Evolutionary conservation across 2,797 vertebrate species (phyloP).

Genomic region (Poecile montanus): DNA sequence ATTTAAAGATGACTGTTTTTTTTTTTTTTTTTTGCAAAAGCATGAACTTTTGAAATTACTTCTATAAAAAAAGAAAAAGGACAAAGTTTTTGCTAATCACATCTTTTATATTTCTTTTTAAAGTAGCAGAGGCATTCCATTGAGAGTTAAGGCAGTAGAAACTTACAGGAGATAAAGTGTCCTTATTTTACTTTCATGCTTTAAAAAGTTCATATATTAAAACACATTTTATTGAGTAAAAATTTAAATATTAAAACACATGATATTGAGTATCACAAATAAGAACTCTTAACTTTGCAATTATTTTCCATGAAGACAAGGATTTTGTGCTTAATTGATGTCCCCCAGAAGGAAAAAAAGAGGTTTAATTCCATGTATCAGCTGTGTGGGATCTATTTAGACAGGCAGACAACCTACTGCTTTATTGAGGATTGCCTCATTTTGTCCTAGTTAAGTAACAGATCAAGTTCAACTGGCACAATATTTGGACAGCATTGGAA

Average conservation of each 20-base stretch:
- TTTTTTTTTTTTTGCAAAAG: not conserved
- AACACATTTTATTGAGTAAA: too few relatives aligned
- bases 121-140: not conserved
- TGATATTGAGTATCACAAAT: not conserved
- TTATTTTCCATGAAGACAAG: not conserved
- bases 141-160: not conserved
- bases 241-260: not conserved
- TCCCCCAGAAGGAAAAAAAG: not conserved
- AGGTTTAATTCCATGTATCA: not conserved
- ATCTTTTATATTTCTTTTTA: not conserved
- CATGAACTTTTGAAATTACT: not conserved
- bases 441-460: not conserved
- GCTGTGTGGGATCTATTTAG: not conserved
- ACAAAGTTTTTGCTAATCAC: not conserved
- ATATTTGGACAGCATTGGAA: not conserved
- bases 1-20: not conserved
- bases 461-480: not conserved
- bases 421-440: not conserved
- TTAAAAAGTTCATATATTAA: not conserved
- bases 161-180: not conserved
- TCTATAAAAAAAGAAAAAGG: not conserved
- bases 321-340: not conserved
- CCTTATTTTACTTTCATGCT: not conserved
- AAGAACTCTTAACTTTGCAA: not conserved
- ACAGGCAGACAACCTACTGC: not conserved